phyloP scores from a whole-genome alignment of 2,797 vertebrate species.

The Lindbergichthys nudifrons region DNA sequence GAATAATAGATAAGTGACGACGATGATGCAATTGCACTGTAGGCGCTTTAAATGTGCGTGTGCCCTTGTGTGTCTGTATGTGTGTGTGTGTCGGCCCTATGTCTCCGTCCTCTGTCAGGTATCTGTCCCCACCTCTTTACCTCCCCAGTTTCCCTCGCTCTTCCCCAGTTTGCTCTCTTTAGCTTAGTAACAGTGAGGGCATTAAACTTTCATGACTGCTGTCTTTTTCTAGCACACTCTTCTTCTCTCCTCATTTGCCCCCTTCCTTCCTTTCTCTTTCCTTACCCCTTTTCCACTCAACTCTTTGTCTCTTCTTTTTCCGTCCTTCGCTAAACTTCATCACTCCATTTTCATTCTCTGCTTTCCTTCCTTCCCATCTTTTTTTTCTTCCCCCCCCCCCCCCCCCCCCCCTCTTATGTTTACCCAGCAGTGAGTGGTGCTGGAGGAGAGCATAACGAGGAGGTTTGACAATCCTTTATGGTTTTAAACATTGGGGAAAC shows the following conservation, averaged over 20 bases:
- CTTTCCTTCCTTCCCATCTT: not conserved
- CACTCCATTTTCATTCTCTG: conserved; percentile 8
- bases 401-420: conserved; percentile 24
- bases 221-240: conserved; percentile 55
- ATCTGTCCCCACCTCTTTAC: conserved; percentile 32
- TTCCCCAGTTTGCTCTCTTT: conserved; percentile 47
- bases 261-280: not conserved
- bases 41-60: conserved; percentile 63
- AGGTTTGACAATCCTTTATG: conserved; percentile 71
- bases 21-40: conserved; percentile 67
- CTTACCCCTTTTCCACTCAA: not conserved
- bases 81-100: conserved; percentile 30
- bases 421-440: conserved; percentile 49
- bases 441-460: conserved; percentile 66
- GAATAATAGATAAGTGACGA: conserved; percentile 75
- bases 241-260: conserved; percentile 7
- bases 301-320: not conserved
- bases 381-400: not conserved
- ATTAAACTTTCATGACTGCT: conserved; percentile 75
- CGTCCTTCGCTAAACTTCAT: not conserved
- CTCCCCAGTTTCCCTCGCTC: conserved; percentile 24
- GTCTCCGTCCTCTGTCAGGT: conserved; percentile 28
- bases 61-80: conserved; percentile 17
- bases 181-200: conserved; percentile 62
- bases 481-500: conserved; percentile 68